Percentiles rank a stretch among this genome's conserved stretches.
Conservation (phyloP, 2,888 invertebrate species). For the Zygogramma bicolorata region DNA sequence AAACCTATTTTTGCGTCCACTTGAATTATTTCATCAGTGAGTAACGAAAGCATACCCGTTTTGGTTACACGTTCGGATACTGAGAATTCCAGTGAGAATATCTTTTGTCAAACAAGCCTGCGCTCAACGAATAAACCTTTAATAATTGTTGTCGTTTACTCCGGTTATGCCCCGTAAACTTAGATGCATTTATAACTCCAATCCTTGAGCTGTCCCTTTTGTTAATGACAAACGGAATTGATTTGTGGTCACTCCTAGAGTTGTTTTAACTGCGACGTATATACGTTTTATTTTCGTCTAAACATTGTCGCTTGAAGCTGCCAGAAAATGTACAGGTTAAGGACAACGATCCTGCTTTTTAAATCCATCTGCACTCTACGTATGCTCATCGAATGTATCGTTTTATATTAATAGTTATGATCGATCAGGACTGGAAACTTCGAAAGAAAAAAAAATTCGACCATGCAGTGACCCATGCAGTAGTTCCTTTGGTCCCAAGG, state of each 20-base stretch:
- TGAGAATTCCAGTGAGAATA: too few relatives aligned
- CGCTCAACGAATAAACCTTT: background rate
- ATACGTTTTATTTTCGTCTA: conserved; percentile 15
- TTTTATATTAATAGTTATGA: too few relatives aligned
- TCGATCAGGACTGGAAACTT: too few relatives aligned
- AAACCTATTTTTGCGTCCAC: too few relatives aligned
- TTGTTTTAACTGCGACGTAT: conserved; percentile 11
- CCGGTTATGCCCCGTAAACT: background rate
- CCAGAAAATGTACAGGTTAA: conserved; percentile 47
- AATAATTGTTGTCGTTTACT: background rate
- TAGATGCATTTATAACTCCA: background rate
- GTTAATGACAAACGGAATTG: background rate
- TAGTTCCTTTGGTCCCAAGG: too few relatives aligned
- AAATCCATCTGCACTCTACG: background rate
- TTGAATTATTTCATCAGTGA: too few relatives aligned
- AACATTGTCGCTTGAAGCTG: conserved; percentile 38
- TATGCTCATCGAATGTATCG: too few relatives aligned
- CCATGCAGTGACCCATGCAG: too few relatives aligned
- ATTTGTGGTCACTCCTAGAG: background rate
- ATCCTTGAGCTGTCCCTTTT: background rate
- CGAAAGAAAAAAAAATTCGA: too few relatives aligned
- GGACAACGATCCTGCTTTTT: conserved; percentile 40
- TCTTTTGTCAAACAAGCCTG: too few relatives aligned
- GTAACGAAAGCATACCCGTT: too few relatives aligned
- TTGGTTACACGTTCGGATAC: too few relatives aligned